Evolutionary conservation across 2,113 vertebrate species (phyloP).

Genomic region (Ciconia maguari): DNA sequence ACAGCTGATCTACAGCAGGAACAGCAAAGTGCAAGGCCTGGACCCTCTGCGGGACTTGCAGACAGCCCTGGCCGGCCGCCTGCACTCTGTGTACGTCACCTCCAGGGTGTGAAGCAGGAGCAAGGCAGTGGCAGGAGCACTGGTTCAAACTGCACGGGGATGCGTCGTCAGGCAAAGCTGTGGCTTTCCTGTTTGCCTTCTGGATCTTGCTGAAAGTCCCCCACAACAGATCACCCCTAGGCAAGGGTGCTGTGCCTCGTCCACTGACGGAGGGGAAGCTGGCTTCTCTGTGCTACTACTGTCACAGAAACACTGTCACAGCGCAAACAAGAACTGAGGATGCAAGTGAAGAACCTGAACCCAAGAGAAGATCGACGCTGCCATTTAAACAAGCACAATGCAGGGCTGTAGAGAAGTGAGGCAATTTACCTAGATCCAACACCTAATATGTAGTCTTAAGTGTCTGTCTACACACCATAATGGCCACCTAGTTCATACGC

Average conservation of each 20-base stretch:
- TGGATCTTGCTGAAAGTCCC: not conserved
- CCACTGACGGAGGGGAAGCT: not conserved
- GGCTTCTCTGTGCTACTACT: conserved; percentile 12
- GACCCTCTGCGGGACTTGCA: conserved; percentile 88
- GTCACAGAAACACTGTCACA: not conserved
- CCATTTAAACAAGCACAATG: not conserved
- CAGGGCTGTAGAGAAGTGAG: not conserved
- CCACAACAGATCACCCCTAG: not conserved
- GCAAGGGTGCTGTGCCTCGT: not conserved
- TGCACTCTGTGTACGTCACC: conserved; percentile 86
- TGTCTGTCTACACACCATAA: not conserved
- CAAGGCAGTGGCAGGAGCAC: not conserved
- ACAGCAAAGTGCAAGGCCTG: conserved; percentile 81
- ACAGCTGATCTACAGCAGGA: conserved; percentile 81
- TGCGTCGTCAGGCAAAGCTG: not conserved
- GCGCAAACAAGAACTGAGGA: not conserved
- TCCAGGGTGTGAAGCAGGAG: conserved; percentile 81
- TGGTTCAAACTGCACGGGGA: not conserved
- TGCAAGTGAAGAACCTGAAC: not conserved
- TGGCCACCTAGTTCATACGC: not conserved
- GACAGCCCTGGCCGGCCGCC: conserved; percentile 79
- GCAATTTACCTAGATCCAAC: not conserved
- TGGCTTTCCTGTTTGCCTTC: not conserved
- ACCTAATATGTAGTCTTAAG: not conserved
- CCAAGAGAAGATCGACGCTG: fast-evolving